Conservation (phyloP, 2,888 invertebrate genomes). For the Tanypteryx hageni region DNA sequence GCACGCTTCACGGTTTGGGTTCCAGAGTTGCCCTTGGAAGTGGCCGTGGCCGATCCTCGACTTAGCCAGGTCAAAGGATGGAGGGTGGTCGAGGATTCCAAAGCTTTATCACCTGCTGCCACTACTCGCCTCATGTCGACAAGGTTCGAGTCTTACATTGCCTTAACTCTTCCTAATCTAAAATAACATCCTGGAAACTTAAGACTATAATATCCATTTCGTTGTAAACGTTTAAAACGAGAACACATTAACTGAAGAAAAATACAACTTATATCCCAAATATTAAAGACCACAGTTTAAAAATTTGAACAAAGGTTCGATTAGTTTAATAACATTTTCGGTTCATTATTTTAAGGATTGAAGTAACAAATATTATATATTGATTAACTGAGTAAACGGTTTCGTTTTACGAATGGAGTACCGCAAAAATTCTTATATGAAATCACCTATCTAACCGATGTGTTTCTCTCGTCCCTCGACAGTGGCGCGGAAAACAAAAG, state of each 20-base stretch:
- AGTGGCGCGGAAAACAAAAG: conserved; percentile 32
- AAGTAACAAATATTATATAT: too few species aligned
- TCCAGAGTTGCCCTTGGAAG: conserved; percentile 95
- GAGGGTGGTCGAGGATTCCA: conserved; percentile 88
- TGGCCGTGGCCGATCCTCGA: conserved; percentile 91
- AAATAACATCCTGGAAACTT: not conserved
- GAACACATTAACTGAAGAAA: too few species aligned
- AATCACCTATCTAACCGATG: not conserved
- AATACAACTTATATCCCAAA: too few species aligned
- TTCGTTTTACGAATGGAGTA: too few species aligned
- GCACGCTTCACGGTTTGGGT: conserved; percentile 97
- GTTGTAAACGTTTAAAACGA: too few species aligned
- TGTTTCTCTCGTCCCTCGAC: not conserved
- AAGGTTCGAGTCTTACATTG: not conserved
- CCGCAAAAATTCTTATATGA: too few species aligned
- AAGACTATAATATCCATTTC: too few species aligned
- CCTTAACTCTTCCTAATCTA: not conserved
- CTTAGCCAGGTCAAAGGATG: conserved; percentile 96
- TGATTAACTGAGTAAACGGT: too few species aligned
- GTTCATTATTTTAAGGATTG: too few species aligned
- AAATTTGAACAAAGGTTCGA: too few species aligned
- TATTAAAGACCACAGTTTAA: too few species aligned
- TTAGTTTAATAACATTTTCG: too few species aligned
- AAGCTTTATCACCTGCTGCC: conserved; percentile 21
- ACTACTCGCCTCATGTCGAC: conserved; percentile 50